phyloP scores from a whole-genome alignment of 2,888 invertebrate species.

The Melitaea athalia region DNA sequence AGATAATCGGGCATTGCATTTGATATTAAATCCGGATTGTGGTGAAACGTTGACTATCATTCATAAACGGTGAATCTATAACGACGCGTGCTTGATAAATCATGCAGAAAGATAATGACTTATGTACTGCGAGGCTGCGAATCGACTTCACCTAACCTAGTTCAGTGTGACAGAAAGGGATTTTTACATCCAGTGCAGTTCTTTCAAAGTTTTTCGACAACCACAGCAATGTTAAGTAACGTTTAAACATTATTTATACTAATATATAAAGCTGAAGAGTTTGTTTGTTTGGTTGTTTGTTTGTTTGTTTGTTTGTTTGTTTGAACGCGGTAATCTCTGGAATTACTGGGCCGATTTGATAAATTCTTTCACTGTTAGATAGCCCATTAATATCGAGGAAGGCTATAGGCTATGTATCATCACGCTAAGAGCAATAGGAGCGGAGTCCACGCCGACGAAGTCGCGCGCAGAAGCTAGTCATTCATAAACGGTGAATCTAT shows the following conservation, averaged over 20 bases:
- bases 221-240: not conserved
- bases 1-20: slow-evolving; percentile 31
- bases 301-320: too few species aligned
- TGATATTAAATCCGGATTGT: slow-evolving; percentile 24
- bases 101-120: slow-evolving; percentile 14
- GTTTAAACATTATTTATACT: too few species aligned
- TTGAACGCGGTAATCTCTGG: too few species aligned
- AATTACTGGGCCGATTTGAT: too few species aligned
- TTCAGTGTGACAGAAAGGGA: slow-evolving; percentile 5
- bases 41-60: slow-evolving; percentile 17
- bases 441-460: too few species aligned
- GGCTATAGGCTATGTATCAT: too few species aligned
- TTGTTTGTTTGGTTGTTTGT: too few species aligned
- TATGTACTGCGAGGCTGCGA: not conserved
- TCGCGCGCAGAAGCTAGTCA: too few species aligned
- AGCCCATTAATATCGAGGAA: too few species aligned
- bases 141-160: slow-evolving; percentile 11
- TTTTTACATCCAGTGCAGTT: not conserved
- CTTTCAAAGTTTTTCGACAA: not conserved
- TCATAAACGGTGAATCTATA: slow-evolving; percentile 23
- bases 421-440: too few species aligned
- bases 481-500: slow-evolving; percentile 23
- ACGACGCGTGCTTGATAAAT: slow-evolving; percentile 20
- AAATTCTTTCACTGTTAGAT: too few species aligned
- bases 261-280: too few species aligned